Percentiles rank a stretch among this genome's conserved stretches.
These are phyloP conservation scores for Scatophagus argus DNA, from an alignment of 2,113 vertebrate genomes.

Conservation along the genomic window DNA sequence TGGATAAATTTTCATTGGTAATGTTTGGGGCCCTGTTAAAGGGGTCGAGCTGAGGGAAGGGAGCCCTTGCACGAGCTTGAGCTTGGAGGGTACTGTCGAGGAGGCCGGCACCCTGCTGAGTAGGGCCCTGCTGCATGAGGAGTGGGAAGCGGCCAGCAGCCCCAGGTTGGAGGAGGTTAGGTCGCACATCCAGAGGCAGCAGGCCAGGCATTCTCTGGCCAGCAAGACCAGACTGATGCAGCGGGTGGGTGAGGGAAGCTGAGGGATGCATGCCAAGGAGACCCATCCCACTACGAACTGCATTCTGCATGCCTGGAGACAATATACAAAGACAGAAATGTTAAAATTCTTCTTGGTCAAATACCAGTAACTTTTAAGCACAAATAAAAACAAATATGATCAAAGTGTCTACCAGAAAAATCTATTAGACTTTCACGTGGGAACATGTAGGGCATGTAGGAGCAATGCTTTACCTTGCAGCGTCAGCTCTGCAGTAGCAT, in stretches of 20 bases:
- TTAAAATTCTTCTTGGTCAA: background rate
- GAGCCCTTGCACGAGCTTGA: slow-evolving; percentile 86
- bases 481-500: slow-evolving; percentile 86
- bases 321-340: slow-evolving; percentile 24
- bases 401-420: background rate
- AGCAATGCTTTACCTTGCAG: slow-evolving; percentile 86
- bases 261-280: slow-evolving; percentile 93
- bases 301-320: slow-evolving; percentile 89
- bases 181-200: slow-evolving; percentile 92
- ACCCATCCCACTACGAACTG: slow-evolving; percentile 89
- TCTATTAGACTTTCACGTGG: background rate
- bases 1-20: slow-evolving; percentile 84
- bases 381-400: background rate
- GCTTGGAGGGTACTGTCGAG: slow-evolving; percentile 90
- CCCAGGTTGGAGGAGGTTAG: slow-evolving; percentile 87
- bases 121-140: slow-evolving; percentile 89
- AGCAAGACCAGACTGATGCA: slow-evolving; percentile 88
- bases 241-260: slow-evolving; percentile 86
- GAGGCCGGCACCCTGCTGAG: slow-evolving; percentile 81
- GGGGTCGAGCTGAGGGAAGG: slow-evolving; percentile 92
- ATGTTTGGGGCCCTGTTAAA: slow-evolving; percentile 88
- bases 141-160: slow-evolving; percentile 89
- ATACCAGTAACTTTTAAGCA: background rate
- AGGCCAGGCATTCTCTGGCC: slow-evolving; percentile 91
- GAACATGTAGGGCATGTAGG: no score